Conservation (phyloP, 2,797 vertebrate genomes). For the Channa striata region DNA sequence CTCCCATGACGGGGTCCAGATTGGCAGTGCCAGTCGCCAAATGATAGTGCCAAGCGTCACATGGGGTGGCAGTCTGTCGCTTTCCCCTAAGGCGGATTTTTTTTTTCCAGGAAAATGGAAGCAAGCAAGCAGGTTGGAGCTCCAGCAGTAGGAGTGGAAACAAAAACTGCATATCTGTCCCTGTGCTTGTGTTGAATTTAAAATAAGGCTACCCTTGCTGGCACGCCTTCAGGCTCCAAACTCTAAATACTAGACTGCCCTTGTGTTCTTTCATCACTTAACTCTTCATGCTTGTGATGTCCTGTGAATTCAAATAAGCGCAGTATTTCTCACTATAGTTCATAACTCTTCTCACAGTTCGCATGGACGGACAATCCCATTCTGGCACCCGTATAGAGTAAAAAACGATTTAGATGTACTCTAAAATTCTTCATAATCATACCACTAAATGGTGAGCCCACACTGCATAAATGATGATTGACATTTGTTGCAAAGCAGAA, state of each 20-base stretch:
- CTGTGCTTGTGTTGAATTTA: slow-evolving; percentile 1
- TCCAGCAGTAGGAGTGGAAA: slow-evolving; percentile 21
- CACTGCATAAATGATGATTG: background rate
- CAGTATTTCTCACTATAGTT: background rate
- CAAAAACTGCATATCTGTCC: slow-evolving; percentile 2
- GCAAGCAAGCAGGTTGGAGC: slow-evolving; percentile 30
- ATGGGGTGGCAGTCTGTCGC: slow-evolving; percentile 76
- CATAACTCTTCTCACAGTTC: background rate
- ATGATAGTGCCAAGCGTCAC: slow-evolving; percentile 65
- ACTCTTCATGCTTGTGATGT: background rate
- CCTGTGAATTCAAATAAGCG: background rate
- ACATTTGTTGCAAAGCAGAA: slow-evolving; percentile 22
- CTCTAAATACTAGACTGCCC: slow-evolving; percentile 14
- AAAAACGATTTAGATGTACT: slow-evolving; percentile 15
- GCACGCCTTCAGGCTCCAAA: slow-evolving; percentile 23
- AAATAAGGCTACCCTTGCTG: slow-evolving; percentile 5
- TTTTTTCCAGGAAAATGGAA: slow-evolving; percentile 37
- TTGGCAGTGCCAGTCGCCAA: slow-evolving; percentile 67
- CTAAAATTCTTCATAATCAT: background rate
- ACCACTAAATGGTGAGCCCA: background rate
- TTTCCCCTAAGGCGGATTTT: slow-evolving; percentile 54
- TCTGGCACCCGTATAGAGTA: slow-evolving; percentile 7
- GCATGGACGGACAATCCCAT: background rate
- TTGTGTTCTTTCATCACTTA: slow-evolving; percentile 26
- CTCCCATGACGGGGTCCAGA: slow-evolving; percentile 71